phyloP scores from a whole-genome alignment of 2,113 vertebrate genomes.

The Oreocharis arfaki region DNA sequence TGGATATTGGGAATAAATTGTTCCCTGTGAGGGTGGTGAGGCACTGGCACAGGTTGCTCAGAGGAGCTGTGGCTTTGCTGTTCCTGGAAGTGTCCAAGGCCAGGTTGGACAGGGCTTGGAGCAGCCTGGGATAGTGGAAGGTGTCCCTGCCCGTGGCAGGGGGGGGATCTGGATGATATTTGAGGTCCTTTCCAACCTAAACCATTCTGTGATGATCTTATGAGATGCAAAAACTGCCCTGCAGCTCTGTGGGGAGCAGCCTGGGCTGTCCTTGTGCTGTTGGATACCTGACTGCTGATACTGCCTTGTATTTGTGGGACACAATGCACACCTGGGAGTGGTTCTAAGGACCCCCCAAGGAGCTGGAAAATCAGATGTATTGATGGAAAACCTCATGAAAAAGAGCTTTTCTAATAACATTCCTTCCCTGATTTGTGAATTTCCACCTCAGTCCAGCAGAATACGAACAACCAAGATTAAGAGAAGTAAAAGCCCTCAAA shows the following conservation, averaged over 20 bases:
- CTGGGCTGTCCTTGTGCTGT: not conserved
- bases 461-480: not conserved
- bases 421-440: not conserved
- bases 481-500: not conserved
- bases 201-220: not conserved
- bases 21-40: not conserved
- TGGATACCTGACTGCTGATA: not conserved
- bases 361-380: not conserved
- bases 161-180: not conserved
- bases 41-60: rapidly evolving
- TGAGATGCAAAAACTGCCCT: not conserved
- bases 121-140: rapidly evolving
- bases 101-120: rapidly evolving
- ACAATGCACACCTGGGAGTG: not conserved
- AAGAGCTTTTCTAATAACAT: not conserved
- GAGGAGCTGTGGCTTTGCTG: not conserved
- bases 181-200: not conserved
- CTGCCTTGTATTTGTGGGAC: not conserved
- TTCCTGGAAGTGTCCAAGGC: not conserved
- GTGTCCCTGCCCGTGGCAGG: not conserved
- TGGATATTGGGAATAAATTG: not conserved
- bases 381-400: not conserved
- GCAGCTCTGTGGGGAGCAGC: not conserved
- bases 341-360: not conserved
- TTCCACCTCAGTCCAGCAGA: not conserved